Base-by-base conservation (phyloP, 35 echinoderm and acorn worm species). In the Apostichopus californicus region DNA sequence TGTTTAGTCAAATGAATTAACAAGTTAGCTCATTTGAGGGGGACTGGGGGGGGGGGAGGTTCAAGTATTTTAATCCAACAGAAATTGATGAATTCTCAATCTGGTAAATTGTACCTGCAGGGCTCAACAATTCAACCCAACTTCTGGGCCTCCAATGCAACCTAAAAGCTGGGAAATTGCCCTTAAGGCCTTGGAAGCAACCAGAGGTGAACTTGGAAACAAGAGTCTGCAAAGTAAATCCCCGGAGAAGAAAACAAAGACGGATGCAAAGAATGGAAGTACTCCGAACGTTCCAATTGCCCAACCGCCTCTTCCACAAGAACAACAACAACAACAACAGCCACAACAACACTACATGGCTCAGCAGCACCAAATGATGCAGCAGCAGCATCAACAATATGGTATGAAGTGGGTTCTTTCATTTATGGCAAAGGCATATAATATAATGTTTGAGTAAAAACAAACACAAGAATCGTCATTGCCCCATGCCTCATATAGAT, bases 101-200 rank as follows among this genome's bases (percentile, higher is more conserved):
- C 34, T 46, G 34, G 34, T 46, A 46, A 46, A 12, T 71, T 8
- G 9, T 11, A 77, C 26, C 53, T 55, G 13, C 80, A 92, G 80
- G 79, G 70, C 91, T 17, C 93, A 94, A 80, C 89, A 94, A 54
- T 85, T 85, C 77, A 91, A 24, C 20, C 77, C 18, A 17, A 81
- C 55, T 15, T 24, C 56, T 22, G 34, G 11, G 26, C 77, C 78
- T 55, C 28, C 73, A 9, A 54, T 18, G 6, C 14, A 78, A 77
- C 86, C 86, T 8, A 85, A 85, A 55, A 94, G 87, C 77, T 97
- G 96, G 96, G 96, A 97, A 34, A 97, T 94, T 17, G 96, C 96
- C 15, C 91, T 92, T 12, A 92, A 97, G 66, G 96, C 96, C 8
- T 86, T 97, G 53, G 93, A 94, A 72, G 92, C 94, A 65, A 18